A percentile compares a stretch with the other conserved stretches of the same genome.
Evolutionary conservation across 2,113 vertebrate genomes (phyloP).

Genomic region (Muscicapa adusta): DNA sequence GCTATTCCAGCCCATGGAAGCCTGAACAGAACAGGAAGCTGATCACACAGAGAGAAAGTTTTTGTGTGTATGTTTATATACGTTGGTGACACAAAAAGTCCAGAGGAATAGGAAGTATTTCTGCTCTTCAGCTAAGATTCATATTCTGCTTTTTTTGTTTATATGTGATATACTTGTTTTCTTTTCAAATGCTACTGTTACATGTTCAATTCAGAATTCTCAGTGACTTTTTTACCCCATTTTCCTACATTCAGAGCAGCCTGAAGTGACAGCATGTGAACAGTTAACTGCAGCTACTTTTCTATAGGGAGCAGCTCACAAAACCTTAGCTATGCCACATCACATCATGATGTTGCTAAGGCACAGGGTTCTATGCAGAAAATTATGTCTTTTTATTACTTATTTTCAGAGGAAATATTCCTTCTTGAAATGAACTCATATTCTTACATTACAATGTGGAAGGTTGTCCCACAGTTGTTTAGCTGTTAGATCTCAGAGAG

Average conservation of each 20-base stretch:
- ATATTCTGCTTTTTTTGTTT: background rate
- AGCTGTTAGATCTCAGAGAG: background rate
- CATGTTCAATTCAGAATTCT: background rate
- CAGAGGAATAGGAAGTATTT: background rate
- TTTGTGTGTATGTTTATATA: background rate
- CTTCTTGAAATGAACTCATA: background rate
- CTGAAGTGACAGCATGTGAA: background rate
- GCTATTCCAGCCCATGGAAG: background rate
- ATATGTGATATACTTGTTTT: background rate
- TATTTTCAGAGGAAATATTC: background rate
- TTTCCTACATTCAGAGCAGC: background rate
- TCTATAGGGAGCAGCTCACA: background rate
- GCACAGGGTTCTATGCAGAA: background rate
- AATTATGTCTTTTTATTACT: background rate
- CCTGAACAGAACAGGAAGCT: background rate
- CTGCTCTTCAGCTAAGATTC: background rate
- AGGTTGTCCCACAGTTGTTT: background rate
- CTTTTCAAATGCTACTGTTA: background rate
- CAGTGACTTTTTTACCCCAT: fast-evolving
- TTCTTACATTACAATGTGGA: background rate
- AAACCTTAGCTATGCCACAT: background rate
- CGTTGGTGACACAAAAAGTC: background rate
- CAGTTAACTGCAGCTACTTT: background rate
- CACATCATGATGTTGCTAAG: background rate
- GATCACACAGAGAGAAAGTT: background rate